Conservation (phyloP, 1,140 invertebrate genomes). For the Aphaenogaster floridana region DNA sequence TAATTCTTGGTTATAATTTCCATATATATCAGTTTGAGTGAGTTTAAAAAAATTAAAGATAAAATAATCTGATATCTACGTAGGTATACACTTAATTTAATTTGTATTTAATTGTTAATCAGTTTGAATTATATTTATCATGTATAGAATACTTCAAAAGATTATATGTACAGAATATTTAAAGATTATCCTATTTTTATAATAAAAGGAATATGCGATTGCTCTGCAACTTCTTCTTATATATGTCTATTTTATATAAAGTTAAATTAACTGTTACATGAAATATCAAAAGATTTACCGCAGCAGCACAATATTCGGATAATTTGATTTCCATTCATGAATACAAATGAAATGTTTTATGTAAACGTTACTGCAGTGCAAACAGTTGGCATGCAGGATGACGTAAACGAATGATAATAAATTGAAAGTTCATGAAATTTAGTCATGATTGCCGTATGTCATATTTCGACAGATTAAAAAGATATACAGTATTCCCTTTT, state of each 20-base stretch:
- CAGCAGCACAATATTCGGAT: neutral
- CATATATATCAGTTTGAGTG: too few species aligned
- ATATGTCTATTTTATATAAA: slow-evolving; percentile 5
- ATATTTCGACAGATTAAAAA: neutral
- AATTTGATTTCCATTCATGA: slow-evolving; percentile 32
- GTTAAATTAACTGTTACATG: neutral
- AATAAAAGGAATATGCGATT: neutral
- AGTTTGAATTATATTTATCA: neutral
- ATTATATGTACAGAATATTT: neutral
- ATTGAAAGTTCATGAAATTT: slow-evolving; percentile 1
- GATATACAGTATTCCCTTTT: neutral
- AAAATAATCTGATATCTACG: neutral
- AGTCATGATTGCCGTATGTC: neutral
- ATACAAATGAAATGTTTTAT: slow-evolving; percentile 27
- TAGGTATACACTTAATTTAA: neutral
- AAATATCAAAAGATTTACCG: slow-evolving; percentile 2
- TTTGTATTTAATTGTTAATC: neutral
- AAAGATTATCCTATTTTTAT: neutral
- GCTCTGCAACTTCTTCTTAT: neutral
- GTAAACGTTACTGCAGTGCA: neutral
- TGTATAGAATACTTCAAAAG: neutral
- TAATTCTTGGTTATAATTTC: neutral
- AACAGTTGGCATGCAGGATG: neutral
- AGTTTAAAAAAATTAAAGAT: neutral
- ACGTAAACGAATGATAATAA: slow-evolving; percentile 30